Conservation (phyloP, 2,797 vertebrate species). For the Sebastes cheni region DNA sequence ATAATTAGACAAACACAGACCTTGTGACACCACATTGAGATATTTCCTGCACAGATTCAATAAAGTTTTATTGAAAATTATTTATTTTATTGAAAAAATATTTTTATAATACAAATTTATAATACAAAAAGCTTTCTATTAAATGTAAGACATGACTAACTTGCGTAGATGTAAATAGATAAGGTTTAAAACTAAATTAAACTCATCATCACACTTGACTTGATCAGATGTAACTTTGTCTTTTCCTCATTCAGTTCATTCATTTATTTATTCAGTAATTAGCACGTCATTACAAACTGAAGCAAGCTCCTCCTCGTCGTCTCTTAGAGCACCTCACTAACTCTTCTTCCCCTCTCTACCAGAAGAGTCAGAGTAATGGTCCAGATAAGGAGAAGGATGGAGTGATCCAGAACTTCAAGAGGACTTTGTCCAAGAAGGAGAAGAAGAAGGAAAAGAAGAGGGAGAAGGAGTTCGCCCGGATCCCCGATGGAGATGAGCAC, state of each 20-base stretch:
- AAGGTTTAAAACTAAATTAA: background rate
- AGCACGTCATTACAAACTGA: background rate
- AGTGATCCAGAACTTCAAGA: conserved; percentile 98
- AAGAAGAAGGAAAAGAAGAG: conserved; percentile 97
- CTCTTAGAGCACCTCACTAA: background rate
- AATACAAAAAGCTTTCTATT: background rate
- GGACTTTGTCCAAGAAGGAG: conserved; percentile 97
- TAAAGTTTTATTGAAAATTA: background rate
- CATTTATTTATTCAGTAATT: background rate
- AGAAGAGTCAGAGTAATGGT: conserved; percentile 96
- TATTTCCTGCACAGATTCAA: background rate
- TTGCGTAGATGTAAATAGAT: background rate
- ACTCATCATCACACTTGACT: background rate
- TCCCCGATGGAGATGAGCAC: conserved; percentile 89
- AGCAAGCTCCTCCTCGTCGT: background rate
- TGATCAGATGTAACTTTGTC: background rate
- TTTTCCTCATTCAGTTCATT: background rate
- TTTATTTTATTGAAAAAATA: no score
- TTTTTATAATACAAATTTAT: background rate
- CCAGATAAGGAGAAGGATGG: conserved; percentile 98
- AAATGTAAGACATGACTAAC: background rate
- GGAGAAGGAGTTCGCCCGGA: conserved; percentile 91
- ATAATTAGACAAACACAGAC: background rate
- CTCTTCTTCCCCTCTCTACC: background rate
- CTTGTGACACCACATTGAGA: background rate